A percentile compares a stretch with the other conserved stretches of the same genome.
These are phyloP conservation scores for Cepaea hortensis DNA, from an alignment of 2,888 invertebrate species.

Conservation along the genomic window DNA sequence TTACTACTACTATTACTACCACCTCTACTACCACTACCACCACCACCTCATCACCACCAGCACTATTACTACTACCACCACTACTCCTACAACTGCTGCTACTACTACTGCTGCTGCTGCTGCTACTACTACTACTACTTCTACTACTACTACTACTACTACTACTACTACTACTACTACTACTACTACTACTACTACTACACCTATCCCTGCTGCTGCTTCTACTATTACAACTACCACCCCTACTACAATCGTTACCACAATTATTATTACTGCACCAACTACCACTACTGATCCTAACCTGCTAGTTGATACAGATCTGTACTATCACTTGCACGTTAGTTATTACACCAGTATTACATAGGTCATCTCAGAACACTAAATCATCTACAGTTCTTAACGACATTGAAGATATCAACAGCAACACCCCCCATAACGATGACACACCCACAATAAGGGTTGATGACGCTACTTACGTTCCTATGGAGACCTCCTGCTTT, in stretches of 20 bases:
- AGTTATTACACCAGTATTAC: too few relatives aligned
- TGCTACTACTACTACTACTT: constrained; percentile 21
- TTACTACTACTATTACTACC: constrained; percentile 27
- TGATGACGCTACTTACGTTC: too few relatives aligned
- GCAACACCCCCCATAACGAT: too few relatives aligned
- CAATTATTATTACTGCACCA: background rate
- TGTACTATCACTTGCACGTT: too few relatives aligned
- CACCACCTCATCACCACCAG: background rate
- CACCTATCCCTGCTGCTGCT: background rate
- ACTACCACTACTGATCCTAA: background rate
- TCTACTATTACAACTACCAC: background rate
- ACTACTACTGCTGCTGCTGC: background rate
- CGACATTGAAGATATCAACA: too few relatives aligned
- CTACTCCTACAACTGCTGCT: too few relatives aligned
- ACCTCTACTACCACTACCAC: constrained; percentile 6
- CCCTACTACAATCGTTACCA: background rate
- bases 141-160: constrained; percentile 28
- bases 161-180: background rate
- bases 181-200: background rate
- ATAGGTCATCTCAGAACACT: too few relatives aligned
- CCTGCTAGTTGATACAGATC: background rate
- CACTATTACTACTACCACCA: background rate
- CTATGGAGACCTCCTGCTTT: too few relatives aligned
- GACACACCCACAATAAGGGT: too few relatives aligned
- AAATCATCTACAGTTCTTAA: too few relatives aligned